phyloP scores from a whole-genome alignment of 2,888 invertebrate species.

The Lingula anatina region DNA sequence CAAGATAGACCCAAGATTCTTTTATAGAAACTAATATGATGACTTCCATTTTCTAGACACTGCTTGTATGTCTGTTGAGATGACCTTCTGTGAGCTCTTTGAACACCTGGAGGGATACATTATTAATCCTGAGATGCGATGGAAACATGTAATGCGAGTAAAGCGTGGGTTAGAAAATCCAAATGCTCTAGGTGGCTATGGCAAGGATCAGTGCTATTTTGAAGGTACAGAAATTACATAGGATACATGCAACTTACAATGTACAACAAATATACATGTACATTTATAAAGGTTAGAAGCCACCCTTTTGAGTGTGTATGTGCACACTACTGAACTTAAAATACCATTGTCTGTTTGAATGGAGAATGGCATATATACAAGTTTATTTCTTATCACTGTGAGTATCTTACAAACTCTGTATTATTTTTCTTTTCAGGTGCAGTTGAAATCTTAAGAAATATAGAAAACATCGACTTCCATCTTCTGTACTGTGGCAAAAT shows the following conservation, averaged over 20 bases:
- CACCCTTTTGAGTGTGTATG: no score
- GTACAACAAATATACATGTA: no score
- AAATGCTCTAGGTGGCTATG: constrained; percentile 44
- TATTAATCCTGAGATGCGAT: constrained; percentile 40
- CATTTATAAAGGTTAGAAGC: no score
- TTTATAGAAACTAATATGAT: no score
- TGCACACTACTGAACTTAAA: no score
- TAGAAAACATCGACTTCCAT: constrained; percentile 45
- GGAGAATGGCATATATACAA: no score
- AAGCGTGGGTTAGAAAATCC: constrained; percentile 43
- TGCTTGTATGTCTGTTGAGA: constrained; percentile 44
- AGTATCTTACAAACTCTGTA: no score
- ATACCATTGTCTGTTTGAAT: no score
- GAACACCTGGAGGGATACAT: constrained; percentile 42
- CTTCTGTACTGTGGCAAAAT: constrained; percentile 47
- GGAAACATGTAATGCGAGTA: constrained; percentile 47
- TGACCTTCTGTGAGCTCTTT: constrained; percentile 47
- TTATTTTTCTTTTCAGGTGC: constrained; percentile 35
- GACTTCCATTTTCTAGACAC: constrained; percentile 31
- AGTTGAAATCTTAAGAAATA: constrained; percentile 41
- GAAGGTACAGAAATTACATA: no score
- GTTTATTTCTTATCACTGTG: no score
- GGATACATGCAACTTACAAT: no score
- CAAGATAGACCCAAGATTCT: no score
- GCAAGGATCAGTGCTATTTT: constrained; percentile 50